Evolutionary conservation across 2,113 vertebrate genomes (phyloP).

Genomic region (Oreochromis spilurus): DNA sequence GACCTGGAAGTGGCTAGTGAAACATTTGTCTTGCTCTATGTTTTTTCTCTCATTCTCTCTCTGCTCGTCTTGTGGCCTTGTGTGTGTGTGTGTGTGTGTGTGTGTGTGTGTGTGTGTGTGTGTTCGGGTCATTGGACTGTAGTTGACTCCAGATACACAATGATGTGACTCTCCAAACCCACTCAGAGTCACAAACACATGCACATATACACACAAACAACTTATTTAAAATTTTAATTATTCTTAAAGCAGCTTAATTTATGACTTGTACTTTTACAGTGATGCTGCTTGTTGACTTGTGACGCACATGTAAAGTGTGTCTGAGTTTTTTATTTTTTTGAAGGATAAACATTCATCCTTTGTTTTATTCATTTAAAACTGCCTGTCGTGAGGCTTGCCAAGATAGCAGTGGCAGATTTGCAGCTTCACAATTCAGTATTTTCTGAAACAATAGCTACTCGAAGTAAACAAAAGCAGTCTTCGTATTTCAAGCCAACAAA

Average conservation of each 20-base stretch:
- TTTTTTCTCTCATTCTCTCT: neutral
- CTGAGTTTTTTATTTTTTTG: neutral
- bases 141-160: slow-evolving; percentile 1
- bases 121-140: neutral
- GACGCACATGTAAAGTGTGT: neutral
- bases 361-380: neutral
- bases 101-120: neutral
- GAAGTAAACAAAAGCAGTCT: neutral
- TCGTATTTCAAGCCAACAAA: neutral
- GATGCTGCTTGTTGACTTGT: neutral
- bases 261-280: neutral
- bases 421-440: neutral
- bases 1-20: slow-evolving; percentile 56
- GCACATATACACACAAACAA: neutral
- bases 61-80: neutral
- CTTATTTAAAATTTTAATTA: neutral
- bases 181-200: neutral
- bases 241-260: neutral
- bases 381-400: neutral
- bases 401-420: neutral
- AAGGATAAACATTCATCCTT: neutral
- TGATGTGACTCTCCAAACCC: neutral
- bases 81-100: neutral
- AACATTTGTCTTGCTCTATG: slow-evolving; percentile 38
- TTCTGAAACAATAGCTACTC: neutral